A percentile compares a stretch with the other conserved stretches of the same genome.
phyloP scores from a whole-genome alignment of 2,888 invertebrate genomes.

The Idaea dimidiata region DNA sequence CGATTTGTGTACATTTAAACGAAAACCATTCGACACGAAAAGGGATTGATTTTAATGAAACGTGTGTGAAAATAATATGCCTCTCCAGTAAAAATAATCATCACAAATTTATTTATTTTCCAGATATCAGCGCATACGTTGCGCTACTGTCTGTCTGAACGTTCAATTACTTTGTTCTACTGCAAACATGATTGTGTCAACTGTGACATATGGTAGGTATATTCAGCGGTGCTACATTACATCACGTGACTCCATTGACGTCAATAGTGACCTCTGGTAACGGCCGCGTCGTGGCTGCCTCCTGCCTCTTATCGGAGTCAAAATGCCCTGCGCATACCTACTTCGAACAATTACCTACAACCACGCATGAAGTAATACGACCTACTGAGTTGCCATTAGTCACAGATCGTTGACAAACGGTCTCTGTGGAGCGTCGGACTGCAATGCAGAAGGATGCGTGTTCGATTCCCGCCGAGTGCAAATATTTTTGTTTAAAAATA shows the following conservation, averaged over 20 bases:
- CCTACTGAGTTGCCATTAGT: background rate
- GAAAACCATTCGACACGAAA: background rate
- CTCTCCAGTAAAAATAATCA: background rate
- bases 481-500: too few species aligned
- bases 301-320: constrained; percentile 67
- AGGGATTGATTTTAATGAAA: background rate
- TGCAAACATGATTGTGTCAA: constrained; percentile 26
- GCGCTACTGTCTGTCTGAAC: background rate
- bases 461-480: too few species aligned
- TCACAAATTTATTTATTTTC: background rate
- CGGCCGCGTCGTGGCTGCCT: constrained; percentile 66
- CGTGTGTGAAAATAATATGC: background rate
- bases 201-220: constrained; percentile 40
- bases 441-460: too few species aligned
- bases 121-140: background rate
- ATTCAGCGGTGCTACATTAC: constrained; percentile 43
- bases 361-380: constrained; percentile 14
- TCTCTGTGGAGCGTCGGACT: too few species aligned
- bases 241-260: constrained; percentile 86
- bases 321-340: constrained; percentile 60
- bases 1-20: background rate
- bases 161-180: constrained; percentile 13
- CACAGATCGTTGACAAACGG: background rate
- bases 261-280: constrained; percentile 85
- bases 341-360: constrained; percentile 26